Percentiles rank a stretch among this genome's conserved stretches.
Conservation (phyloP, 2,113 vertebrate genomes). For the Picathartes gymnocephalus region DNA sequence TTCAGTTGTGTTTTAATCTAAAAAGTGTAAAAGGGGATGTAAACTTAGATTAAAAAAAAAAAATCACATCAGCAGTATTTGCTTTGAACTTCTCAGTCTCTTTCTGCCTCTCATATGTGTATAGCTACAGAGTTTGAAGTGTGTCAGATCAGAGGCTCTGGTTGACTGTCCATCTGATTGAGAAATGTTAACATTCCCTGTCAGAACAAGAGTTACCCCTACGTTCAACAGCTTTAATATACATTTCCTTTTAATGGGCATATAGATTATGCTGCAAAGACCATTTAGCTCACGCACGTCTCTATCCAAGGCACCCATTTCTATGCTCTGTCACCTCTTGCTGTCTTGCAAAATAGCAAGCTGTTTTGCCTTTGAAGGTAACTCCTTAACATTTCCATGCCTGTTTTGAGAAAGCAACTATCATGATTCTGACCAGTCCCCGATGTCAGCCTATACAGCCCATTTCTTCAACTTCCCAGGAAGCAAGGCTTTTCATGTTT, state of each 20-base stretch:
- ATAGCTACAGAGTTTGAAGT: background rate
- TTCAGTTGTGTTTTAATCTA: background rate
- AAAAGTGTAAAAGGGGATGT: background rate
- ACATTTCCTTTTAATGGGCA: background rate
- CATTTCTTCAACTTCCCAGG: background rate
- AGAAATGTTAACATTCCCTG: background rate
- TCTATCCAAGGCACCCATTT: background rate
- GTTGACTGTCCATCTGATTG: background rate
- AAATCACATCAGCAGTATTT: background rate
- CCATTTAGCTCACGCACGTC: fast-evolving
- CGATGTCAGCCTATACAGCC: background rate
- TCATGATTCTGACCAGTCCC: fast-evolving
- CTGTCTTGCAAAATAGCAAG: background rate
- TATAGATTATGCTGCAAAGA: background rate
- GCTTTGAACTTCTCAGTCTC: background rate
- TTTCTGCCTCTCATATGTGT: background rate
- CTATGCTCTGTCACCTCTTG: background rate
- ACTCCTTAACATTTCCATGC: background rate
- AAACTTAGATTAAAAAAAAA: background rate
- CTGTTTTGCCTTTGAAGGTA: background rate
- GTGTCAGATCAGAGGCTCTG: background rate
- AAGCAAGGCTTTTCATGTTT: background rate
- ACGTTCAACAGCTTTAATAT: background rate
- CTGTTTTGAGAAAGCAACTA: background rate
- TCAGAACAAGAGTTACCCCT: background rate